Evolutionary conservation across 2,888 invertebrate genomes (phyloP), one percentile per base, ranked within the genome.

Genomic region (Melieria omissa): DNA sequence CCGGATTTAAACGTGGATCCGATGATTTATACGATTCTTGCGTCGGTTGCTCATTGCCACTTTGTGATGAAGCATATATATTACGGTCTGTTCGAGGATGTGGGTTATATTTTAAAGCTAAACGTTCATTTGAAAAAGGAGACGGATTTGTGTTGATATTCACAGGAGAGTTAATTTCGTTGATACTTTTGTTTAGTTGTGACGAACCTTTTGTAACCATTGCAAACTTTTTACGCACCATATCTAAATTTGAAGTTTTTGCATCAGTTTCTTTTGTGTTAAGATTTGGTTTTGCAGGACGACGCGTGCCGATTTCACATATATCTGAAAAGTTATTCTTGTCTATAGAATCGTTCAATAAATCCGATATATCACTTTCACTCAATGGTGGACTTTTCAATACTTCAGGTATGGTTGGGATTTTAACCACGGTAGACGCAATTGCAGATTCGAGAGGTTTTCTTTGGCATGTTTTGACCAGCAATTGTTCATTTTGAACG

Each of bases 51-150:
- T 29, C 29, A 29, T 29, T 29, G 29, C 29, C 29, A 29, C 29
- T 29, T 29, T 29, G 29, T 29, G 29, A 29, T 29, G 29, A 29
- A 29, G 29, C 29, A 29, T 29, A 29, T 29, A 29, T 29, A n/a
- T 75, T 74, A 8, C 71, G 64, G 29, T 79, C 78, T 29, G 77
- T 78, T 0, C 85, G 81, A 1, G 88, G 88, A 80, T 87, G 87
- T 3, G 87, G 88, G 78, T 88, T 86, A 72, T 88, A 88, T 78
- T 88, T 88, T 73, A 87, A 86, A 2, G 88, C 88, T 41, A 78
- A n/a, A 42, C 76, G 75, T 72, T 79, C 79, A 5, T 67, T 72
- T 6, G 74, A 54, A 3, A 70, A 45, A 4, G 68, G 68, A 10
- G 46, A 58, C 46, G 41, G 10, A 45, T 55, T 42, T 6, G 44